Evolutionary conservation across 2,888 invertebrate genomes (phyloP), one percentile per base, ranked within the genome.

Genomic region (Andricus quercusramuli): DNA sequence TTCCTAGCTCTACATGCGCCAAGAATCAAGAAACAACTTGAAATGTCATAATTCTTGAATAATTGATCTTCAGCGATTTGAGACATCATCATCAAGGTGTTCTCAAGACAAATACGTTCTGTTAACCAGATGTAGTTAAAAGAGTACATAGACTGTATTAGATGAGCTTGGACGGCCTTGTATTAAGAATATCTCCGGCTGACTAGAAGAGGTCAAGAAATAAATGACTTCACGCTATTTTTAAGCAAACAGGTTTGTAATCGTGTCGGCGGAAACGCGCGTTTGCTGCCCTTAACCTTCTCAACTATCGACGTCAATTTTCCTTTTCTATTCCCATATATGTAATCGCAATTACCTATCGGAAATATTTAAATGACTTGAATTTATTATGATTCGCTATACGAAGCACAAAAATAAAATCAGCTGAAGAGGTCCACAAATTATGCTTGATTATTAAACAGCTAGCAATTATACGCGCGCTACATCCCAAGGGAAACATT

Each of bases 191-290:
- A 74, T 70, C 67, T 70, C 62, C 62, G 22, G 22, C 59, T 74
- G 65, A 79, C 15, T 79, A 74, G 70, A 74, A 74, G 70, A 79
- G 79, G 78, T 78, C 68, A 70, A 79, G 66, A 78, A 78, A 78
- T 78, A 78, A 78, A 78, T 78, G 44, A 70, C 78, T 78, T 68
- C 47, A 25, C 59, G 68, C 70, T 78, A 78, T 78, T 78, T 78
- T 78, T 22, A 78, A 59, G 32, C 37, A 37, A 74, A 74, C 74
- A 74, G 74, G 68, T 78, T 59, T 62, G 25, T 62, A 78, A 59
- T 64, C 70, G 37, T 41, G 67, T 66, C 59, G 29, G 13, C 37
- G 74, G 74, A 74, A 74, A 56, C 56, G 56, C 74, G 74, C 51
- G 56, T 56, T 74, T 51, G 51, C 74, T 74, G 56, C 74, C 74